Conservation (phyloP, 2,888 invertebrate genomes). For the Eugnorisma glareosa region DNA sequence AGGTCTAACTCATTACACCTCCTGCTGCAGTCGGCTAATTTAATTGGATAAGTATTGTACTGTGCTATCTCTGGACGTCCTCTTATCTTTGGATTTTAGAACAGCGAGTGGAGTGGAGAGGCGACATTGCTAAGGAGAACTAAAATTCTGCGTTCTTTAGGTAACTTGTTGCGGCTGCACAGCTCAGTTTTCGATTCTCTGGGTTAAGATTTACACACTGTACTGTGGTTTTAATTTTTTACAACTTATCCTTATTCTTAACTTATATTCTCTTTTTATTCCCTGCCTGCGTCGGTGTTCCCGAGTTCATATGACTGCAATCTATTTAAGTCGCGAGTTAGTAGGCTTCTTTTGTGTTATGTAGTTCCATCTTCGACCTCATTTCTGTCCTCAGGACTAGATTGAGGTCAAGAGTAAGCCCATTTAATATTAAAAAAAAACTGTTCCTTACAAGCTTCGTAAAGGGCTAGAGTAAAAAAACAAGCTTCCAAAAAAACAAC, state of each 20-base stretch:
- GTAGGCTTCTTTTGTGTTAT: too few relatives aligned
- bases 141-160: not conserved
- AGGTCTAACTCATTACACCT: conserved; percentile 77
- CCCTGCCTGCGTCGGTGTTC: too few relatives aligned
- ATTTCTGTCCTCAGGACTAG: too few relatives aligned
- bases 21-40: conserved; percentile 79
- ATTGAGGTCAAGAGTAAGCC: too few relatives aligned
- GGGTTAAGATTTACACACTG: not conserved
- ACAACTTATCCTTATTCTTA: too few relatives aligned
- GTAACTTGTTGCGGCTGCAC: not conserved
- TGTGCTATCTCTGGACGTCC: conserved; percentile 80
- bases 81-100: conserved; percentile 79
- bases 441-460: not conserved
- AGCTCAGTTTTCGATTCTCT: not conserved
- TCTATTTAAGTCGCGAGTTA: too few relatives aligned
- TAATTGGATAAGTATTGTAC: conserved; percentile 88
- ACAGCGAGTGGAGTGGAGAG: conserved; percentile 69
- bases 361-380: too few relatives aligned
- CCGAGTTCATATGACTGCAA: too few relatives aligned
- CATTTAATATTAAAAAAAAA: too few relatives aligned
- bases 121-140: not conserved
- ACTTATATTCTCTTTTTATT: too few relatives aligned
- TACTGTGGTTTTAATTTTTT: not conserved
- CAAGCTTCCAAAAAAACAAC: not conserved
- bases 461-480: not conserved